Conservation (phyloP, 1,140 invertebrate genomes). For the Sinella curviseta region DNA sequence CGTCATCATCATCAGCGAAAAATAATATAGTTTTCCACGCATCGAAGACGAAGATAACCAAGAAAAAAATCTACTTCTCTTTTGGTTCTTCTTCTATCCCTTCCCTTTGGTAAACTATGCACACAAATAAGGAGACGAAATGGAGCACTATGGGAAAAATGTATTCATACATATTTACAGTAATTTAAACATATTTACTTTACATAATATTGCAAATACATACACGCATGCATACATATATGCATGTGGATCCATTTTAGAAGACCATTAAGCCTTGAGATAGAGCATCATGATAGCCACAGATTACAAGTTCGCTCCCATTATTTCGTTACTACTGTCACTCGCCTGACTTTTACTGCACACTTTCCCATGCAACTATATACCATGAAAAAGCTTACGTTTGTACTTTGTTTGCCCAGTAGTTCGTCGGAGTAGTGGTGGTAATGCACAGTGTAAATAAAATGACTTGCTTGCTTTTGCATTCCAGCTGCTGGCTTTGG, state of each 20-base stretch:
- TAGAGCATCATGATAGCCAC: constrained; percentile 22
- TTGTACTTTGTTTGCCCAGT: neutral
- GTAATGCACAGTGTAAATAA: neutral
- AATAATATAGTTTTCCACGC: constrained; percentile 25
- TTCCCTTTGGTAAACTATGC: too few relatives aligned
- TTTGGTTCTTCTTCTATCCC: too few relatives aligned
- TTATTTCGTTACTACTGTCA: constrained; percentile 15
- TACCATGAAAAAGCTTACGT: neutral
- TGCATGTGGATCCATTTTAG: neutral
- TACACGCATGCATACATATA: neutral
- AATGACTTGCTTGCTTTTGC: neutral
- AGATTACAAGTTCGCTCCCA: constrained; percentile 21
- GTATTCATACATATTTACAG: neutral
- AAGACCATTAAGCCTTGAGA: neutral
- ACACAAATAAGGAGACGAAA: neutral
- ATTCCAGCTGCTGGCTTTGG: neutral
- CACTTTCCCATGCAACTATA: neutral
- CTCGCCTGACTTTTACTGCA: neutral
- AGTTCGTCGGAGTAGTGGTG: neutral
- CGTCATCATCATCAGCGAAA: constrained; percentile 10
- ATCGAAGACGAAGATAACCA: neutral
- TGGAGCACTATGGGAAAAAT: neutral
- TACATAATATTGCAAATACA: neutral
- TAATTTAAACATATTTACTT: neutral
- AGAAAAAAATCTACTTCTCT: neutral